Percentiles rank a stretch among this genome's conserved stretches.
These are phyloP conservation scores for Asobara japonica DNA, from an alignment of 1,140 invertebrate species.

Conservation along the genomic window DNA sequence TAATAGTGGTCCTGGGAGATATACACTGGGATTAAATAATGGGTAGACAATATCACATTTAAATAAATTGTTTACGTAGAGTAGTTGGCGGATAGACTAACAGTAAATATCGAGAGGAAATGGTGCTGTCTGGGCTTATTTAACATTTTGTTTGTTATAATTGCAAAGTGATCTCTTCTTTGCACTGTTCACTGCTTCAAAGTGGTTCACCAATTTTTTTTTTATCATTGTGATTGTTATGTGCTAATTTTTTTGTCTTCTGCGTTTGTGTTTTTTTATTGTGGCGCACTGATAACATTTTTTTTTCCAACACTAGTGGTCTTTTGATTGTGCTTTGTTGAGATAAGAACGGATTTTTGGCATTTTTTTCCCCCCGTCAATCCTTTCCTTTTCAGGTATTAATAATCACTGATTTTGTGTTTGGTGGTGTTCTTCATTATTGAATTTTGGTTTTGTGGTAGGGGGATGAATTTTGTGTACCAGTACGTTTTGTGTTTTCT, in stretches of 20 bases:
- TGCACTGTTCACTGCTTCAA: background rate
- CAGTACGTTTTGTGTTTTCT: constrained; percentile 52
- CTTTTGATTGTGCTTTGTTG: constrained; percentile 23
- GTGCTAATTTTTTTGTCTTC: background rate
- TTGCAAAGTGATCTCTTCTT: background rate
- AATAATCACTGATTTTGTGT: constrained; percentile 51
- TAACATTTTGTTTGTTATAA: constrained; percentile 10
- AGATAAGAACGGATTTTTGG: constrained; percentile 57
- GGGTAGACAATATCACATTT: constrained; percentile 24
- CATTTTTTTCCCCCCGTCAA: constrained; percentile 39
- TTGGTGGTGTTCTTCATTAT: constrained; percentile 57
- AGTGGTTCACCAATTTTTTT: background rate
- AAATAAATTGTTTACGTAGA: constrained; percentile 31
- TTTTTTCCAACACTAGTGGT: background rate
- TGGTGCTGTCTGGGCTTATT: constrained; percentile 32
- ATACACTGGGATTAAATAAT: constrained; percentile 20
- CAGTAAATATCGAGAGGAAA: constrained; percentile 34
- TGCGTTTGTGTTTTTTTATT: constrained; percentile 13
- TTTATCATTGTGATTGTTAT: background rate
- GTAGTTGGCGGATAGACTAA: constrained; percentile 34
- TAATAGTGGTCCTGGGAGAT: constrained; percentile 25
- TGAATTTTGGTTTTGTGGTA: background rate
- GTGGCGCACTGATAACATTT: background rate
- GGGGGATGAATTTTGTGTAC: constrained; percentile 42
- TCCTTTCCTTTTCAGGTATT: constrained; percentile 58